Evolutionary conservation across 2,113 vertebrate species (phyloP).

Genomic region (Zonotrichia leucophrys): DNA sequence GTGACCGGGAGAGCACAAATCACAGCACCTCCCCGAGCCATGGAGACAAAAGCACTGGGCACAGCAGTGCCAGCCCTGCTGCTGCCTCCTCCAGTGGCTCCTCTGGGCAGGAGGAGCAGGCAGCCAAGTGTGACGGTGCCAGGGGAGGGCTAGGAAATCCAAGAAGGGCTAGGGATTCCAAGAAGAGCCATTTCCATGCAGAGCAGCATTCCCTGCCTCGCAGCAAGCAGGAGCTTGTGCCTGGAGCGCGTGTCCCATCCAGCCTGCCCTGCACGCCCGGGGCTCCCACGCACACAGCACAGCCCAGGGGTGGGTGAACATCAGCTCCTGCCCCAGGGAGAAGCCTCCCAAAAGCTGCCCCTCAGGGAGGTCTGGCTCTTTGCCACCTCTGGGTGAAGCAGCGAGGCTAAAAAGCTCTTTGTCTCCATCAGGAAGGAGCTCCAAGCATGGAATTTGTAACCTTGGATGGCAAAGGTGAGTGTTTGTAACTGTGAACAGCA

Average conservation of each 20-base stretch:
- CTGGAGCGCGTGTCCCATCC: neutral
- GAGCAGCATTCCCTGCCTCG: conserved; percentile 9
- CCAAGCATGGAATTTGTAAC: neutral
- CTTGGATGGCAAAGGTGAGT: neutral
- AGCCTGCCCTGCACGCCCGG: neutral
- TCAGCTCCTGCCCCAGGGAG: neutral
- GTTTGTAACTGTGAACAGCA: neutral
- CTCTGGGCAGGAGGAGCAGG: neutral
- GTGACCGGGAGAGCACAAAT: conserved; percentile 47
- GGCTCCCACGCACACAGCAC: neutral
- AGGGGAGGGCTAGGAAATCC: conserved; percentile 21
- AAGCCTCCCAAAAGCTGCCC: neutral
- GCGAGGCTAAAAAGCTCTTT: neutral
- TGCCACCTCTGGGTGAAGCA: neutral
- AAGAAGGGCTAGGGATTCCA: conserved; percentile 14
- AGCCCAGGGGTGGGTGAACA: neutral
- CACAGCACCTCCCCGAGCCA: neutral
- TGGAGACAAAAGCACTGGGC: conserved; percentile 6
- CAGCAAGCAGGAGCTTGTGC: conserved; percentile 64
- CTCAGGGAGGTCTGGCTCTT: neutral
- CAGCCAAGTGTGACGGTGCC: neutral
- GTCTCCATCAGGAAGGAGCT: neutral
- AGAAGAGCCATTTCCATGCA: conserved; percentile 28
- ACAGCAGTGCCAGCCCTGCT: neutral
- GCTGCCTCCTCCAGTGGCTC: neutral